Base-by-base conservation (phyloP, 2,888 invertebrate species). In the Nomada ferruginata region DNA sequence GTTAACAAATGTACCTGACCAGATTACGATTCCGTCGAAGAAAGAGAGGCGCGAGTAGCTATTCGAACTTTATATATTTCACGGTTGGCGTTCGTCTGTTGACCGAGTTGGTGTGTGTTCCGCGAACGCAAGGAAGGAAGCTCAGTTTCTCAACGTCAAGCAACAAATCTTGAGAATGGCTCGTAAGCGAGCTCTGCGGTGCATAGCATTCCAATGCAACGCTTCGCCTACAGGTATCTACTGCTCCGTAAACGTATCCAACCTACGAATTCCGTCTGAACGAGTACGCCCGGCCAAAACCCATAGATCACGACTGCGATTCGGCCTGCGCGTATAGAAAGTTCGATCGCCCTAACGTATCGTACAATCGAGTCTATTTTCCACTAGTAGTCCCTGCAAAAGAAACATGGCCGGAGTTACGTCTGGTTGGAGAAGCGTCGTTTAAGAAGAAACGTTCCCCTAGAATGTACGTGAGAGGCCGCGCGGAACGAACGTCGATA, bases 131-230 rank as follows among this genome's bases (percentile, higher is more conserved):
- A 66, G 61, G 53, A 42, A 61, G 64, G 79, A 76, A 81, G 66
- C 75, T 77, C 78, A 82, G 87, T 90, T 90, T 90, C 87, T 90
- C 90, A 90, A 89, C 79, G 90, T 89, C 89, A 75, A 74, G 85
- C 75, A 90, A 91, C 90, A 91, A 91, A 91, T 91, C 90, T 90
- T 81, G 82, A 80, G 82, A 90, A 84, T 77, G 63, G 74, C 73
- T 50, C 44, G 66, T 23, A 64, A 68, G 53, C 68, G 70, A 23
- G 60, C 59, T 13, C n/a, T 18, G 29, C 68, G 60, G n/a, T 79
- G 60, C 52, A 65, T 73, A 63, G 63, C 68, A 84, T 85, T 79
- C 69, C 72, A 65, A 76, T 76, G 85, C 73, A 71, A 68, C 50
- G 72, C 50, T 64, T 74, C 50, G 65, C 26, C 64, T 61, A 55